A percentile compares a stretch with the other conserved stretches of the same genome.
These are phyloP conservation scores for Masnerella sp. DNA, from an alignment of 2,888 invertebrate species.

Conservation along the genomic window DNA sequence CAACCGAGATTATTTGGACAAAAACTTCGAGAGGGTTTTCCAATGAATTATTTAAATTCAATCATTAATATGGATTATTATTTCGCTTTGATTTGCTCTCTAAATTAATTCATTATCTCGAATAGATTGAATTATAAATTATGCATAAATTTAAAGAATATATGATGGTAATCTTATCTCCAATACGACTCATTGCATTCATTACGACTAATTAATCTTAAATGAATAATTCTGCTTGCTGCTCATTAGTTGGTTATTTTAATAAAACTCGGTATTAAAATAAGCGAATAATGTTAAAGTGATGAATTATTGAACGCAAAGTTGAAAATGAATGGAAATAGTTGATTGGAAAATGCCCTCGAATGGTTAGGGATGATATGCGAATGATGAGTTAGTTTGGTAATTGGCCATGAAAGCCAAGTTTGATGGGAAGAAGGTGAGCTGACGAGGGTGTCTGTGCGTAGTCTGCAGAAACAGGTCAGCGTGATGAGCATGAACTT, in stretches of 20 bases:
- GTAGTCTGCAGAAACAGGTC: slow-evolving; percentile 97
- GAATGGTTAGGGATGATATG: slow-evolving; percentile 23
- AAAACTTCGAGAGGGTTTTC: slow-evolving; percentile 28
- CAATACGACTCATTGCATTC: too few species aligned
- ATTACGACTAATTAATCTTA: too few species aligned
- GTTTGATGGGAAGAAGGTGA: slow-evolving; percentile 34
- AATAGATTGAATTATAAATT: too few species aligned
- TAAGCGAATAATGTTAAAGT: background rate
- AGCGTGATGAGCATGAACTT: slow-evolving; percentile 98
- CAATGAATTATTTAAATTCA: slow-evolving; percentile 10
- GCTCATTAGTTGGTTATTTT: too few species aligned
- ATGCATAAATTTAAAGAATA: too few species aligned
- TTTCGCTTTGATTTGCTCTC: too few species aligned
- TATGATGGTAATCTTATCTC: too few species aligned
- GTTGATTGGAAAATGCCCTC: slow-evolving; percentile 38
- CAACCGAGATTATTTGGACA: slow-evolving; percentile 20
- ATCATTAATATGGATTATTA: too few species aligned
- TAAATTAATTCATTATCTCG: too few species aligned
- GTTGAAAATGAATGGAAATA: background rate
- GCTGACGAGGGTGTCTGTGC: slow-evolving; percentile 62
- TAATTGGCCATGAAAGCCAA: slow-evolving; percentile 29
- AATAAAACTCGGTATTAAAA: background rate
- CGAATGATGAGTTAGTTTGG: slow-evolving; percentile 24
- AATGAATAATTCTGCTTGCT: too few species aligned
- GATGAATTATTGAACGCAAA: background rate